Evolutionary conservation across 1,140 invertebrate genomes (phyloP).

Genomic region (Cotesia vestalis): DNA sequence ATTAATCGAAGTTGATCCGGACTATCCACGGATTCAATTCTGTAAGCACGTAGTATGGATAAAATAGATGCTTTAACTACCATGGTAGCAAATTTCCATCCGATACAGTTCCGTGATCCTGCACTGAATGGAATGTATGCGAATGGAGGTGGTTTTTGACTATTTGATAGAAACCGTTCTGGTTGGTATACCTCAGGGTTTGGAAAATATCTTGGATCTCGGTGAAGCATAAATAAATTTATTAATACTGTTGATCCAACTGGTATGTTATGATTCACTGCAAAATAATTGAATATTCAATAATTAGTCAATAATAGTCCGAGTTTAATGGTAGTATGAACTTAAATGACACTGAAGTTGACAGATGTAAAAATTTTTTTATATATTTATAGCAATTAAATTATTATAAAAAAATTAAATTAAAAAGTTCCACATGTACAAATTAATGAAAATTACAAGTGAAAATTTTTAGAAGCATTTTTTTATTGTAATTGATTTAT

Average conservation of each 20-base stretch:
- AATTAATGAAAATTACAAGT: no score
- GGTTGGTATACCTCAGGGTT: constrained; percentile 72
- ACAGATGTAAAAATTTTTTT: no score
- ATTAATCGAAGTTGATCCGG: constrained; percentile 49
- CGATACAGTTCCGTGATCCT: constrained; percentile 66
- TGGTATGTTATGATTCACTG: constrained; percentile 53
- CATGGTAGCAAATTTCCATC: constrained; percentile 68
- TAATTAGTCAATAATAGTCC: no score
- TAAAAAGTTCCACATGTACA: no score
- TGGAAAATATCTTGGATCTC: constrained; percentile 67
- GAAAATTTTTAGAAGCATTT: no score
- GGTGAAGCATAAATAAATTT: constrained; percentile 65
- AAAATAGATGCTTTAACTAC: constrained; percentile 70
- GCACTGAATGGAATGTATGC: constrained; percentile 72
- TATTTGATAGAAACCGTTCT: constrained; percentile 68
- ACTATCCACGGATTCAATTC: constrained; percentile 56
- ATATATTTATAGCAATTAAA: no score
- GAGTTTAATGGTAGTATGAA: no score
- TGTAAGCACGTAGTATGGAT: constrained; percentile 65
- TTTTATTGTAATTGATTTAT: no score
- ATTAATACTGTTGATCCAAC: constrained; percentile 54
- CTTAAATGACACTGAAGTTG: no score
- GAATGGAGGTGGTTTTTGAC: constrained; percentile 62
- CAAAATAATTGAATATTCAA: constrained; percentile 38
- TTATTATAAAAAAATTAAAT: no score